These are phyloP conservation scores for Pararge aegeria DNA, from an alignment of 1,140 invertebrate genomes.

Conservation along the genomic window DNA sequence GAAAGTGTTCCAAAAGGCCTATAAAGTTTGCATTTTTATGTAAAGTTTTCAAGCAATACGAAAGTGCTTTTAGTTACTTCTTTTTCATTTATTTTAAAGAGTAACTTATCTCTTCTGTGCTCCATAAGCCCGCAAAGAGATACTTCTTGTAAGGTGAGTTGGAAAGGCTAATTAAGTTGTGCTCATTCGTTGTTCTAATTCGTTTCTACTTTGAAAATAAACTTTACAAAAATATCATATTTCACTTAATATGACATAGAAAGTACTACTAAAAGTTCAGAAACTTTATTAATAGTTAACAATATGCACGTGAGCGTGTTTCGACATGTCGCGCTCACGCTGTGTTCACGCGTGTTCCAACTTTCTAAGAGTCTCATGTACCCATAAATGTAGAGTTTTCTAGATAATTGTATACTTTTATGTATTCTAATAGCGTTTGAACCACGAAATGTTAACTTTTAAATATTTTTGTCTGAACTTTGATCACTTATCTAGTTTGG, in stretches of 20 bases:
- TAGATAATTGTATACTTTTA: constrained; percentile 7
- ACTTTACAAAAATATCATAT: not conserved
- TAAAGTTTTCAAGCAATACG: constrained; percentile 12
- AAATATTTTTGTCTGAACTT: not conserved
- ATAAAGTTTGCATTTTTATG: not conserved
- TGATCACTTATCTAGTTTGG: no score
- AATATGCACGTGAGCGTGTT: constrained; percentile 29
- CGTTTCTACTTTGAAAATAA: no score
- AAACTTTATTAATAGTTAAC: not conserved
- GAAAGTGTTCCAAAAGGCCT: constrained; percentile 18
- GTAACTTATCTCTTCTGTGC: constrained; percentile 35
- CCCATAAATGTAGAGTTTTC: not conserved
- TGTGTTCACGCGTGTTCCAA: constrained; percentile 20
- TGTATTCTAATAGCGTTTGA: not conserved
- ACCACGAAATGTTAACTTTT: not conserved
- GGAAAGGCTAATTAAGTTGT: not conserved
- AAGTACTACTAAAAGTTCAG: not conserved
- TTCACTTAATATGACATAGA: not conserved
- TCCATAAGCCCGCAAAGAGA: constrained; percentile 33
- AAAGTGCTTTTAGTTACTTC: constrained; percentile 38
- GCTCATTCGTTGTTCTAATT: not conserved
- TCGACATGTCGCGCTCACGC: constrained; percentile 28
- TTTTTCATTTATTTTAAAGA: constrained; percentile 51
- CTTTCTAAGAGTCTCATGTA: not conserved
- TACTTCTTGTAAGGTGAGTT: constrained; percentile 43